Conservation (phyloP, 2,113 vertebrate species). For the Narcine bancroftii region DNA sequence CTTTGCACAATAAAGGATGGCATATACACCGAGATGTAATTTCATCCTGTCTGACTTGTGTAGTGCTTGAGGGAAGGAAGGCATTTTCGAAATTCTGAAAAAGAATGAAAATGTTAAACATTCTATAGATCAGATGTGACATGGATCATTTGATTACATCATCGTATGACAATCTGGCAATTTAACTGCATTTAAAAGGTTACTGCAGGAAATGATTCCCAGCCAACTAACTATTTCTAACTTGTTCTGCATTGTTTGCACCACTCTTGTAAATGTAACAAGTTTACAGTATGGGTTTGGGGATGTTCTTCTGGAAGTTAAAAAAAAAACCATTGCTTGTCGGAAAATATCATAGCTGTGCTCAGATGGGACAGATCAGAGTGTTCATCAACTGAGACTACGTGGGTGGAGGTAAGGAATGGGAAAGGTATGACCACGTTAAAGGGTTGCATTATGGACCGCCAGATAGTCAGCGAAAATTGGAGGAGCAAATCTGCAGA, state of each 20-base stretch:
- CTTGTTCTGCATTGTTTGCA: not conserved
- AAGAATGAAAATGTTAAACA: slow-evolving; percentile 27
- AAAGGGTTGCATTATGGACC: no score
- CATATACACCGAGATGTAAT: not conserved
- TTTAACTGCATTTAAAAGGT: slow-evolving; percentile 30
- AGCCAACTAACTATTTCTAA: not conserved
- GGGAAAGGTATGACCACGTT: no score
- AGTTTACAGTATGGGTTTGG: no score
- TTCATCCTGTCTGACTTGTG: not conserved
- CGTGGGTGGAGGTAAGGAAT: no score
- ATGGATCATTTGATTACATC: slow-evolving; percentile 33
- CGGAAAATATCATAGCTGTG: no score
- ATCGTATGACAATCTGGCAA: slow-evolving; percentile 13
- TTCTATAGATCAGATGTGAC: slow-evolving; percentile 30
- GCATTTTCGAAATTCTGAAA: not conserved
- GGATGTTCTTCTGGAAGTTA: no score
- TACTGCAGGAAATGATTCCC: not conserved
- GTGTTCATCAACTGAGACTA: no score
- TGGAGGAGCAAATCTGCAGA: no score
- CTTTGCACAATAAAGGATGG: not conserved
- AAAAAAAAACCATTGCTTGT: no score
- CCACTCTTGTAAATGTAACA: not conserved
- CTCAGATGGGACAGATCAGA: no score
- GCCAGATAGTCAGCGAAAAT: no score
- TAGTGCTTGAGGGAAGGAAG: slow-evolving; percentile 21